Percentiles rank a stretch among this genome's conserved stretches.
Evolutionary conservation across 1,140 invertebrate species (phyloP).

Genomic region (Lordiphosa mommai): DNA sequence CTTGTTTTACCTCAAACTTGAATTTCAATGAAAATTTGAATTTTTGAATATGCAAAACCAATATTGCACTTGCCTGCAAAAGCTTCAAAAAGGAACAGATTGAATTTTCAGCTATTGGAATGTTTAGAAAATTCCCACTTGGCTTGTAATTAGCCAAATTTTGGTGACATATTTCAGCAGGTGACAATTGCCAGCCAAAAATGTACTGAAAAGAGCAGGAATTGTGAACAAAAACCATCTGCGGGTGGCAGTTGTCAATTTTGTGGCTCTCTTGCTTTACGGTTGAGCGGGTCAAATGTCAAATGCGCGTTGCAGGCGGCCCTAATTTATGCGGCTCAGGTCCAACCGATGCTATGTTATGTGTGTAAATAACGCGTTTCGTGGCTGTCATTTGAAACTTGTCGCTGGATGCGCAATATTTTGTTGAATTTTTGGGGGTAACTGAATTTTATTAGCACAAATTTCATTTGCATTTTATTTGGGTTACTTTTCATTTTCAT

Average conservation of each 20-base stretch:
- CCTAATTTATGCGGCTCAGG: constrained; percentile 58
- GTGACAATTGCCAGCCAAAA: constrained; percentile 35
- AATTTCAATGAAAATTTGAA: constrained; percentile 6
- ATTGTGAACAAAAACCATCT: constrained; percentile 43
- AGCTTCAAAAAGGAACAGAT: not conserved
- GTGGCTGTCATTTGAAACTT: constrained; percentile 32
- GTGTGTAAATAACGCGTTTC: constrained; percentile 56
- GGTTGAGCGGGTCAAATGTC: constrained; percentile 46
- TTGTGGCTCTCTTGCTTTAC: constrained; percentile 26
- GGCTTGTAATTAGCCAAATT: too few species aligned
- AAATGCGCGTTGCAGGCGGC: constrained; percentile 33
- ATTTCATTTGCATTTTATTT: constrained; percentile 76
- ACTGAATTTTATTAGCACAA: constrained; percentile 74
- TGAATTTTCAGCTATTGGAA: constrained; percentile 2
- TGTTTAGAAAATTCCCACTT: too few species aligned
- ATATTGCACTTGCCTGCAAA: constrained; percentile 4
- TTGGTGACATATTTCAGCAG: not conserved
- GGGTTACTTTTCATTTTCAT: constrained; percentile 31
- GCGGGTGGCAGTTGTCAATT: constrained; percentile 50
- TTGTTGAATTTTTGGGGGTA: constrained; percentile 44
- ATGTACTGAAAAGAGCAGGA: constrained; percentile 32
- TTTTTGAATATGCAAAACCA: constrained; percentile 4
- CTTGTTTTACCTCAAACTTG: too few species aligned
- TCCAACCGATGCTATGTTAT: constrained; percentile 14
- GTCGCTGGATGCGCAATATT: constrained; percentile 20